Evolutionary conservation across 2,797 vertebrate genomes (phyloP), one percentile per base, ranked within the genome.

Genomic region (Gymnopithys bicolor): DNA sequence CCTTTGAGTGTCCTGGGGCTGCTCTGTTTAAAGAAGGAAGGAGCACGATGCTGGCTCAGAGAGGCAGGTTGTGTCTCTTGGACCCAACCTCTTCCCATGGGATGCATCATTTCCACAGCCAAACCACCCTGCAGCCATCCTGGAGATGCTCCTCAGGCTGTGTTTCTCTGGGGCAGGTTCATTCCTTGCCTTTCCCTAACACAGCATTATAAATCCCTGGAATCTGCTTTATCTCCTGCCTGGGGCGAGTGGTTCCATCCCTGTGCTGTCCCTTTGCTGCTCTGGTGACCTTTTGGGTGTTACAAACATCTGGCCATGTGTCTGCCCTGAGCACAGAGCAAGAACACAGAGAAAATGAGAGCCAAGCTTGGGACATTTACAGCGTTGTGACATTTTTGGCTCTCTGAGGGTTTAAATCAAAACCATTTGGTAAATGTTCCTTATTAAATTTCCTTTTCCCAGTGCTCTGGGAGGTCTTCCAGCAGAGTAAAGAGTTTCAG

Each of bases 251-350:
- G 5, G 15, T 32, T 63, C 80, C 80, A 71, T 59, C 73, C 58
- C 56, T 19, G 64, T 25, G 37, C 58, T 51, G 49, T 87, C 78
- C 75, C 53, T 53, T 3, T 5, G n/a, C 45, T 4, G 1, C 35
- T 77, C 66, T 0, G 4, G 66, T 93, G 96, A 90, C 95, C 82
- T 96, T 94, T 92, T 3, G 46, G 77, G 51, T 58, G 66, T 53
- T 49, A 19, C 37, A 45, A 66, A 78, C 96, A 95, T 91, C 85
- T 94, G 95, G 84, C 55, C 8, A 0, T 3, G n/a, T 48, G 45
- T 53, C 82, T 85, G 69, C 2, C 4, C 75, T 0, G 5, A 83
- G 45, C 70, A 43, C 7, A 33, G 53, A 86, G 69, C 28, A 52
- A n/a, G 71, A 5, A 5, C 10, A 5, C 0, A 6, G 66, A 39